These are phyloP conservation scores for Eupelmus urozonus DNA, from an alignment of 2,888 invertebrate genomes.

Conservation along the genomic window DNA sequence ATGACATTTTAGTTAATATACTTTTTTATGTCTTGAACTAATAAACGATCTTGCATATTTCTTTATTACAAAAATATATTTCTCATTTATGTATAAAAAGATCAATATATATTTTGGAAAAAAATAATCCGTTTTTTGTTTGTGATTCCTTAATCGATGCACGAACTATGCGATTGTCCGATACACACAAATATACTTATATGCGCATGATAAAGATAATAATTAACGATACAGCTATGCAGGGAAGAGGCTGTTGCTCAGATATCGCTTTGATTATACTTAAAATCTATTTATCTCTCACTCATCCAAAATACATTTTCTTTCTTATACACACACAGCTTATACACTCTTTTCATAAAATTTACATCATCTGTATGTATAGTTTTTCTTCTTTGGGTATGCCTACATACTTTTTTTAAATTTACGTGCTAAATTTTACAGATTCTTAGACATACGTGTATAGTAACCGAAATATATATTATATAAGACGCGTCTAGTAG, in stretches of 20 bases:
- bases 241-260: constrained; percentile 69
- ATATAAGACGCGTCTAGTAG: constrained; percentile 61
- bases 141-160: constrained; percentile 40
- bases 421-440: constrained; percentile 48
- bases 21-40: too few species aligned
- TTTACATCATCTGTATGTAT: constrained; percentile 19
- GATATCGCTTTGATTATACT: constrained; percentile 54
- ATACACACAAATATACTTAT: constrained; percentile 38
- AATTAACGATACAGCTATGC: constrained; percentile 69
- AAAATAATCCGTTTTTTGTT: too few species aligned
- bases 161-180: constrained; percentile 39
- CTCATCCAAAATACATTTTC: constrained; percentile 31
- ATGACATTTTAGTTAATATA: background rate
- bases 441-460: constrained; percentile 33
- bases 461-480: constrained; percentile 50
- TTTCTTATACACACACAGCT: background rate
- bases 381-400: constrained; percentile 8
- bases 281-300: constrained; percentile 10
- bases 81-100: background rate
- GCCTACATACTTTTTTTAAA: constrained; percentile 10
- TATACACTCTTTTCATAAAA: constrained; percentile 17
- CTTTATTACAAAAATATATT: background rate
- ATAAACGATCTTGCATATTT: too few species aligned
- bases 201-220: constrained; percentile 58
- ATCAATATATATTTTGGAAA: background rate